Base-by-base conservation (phyloP, 2,888 invertebrate species). In the Erannis defoliaria region DNA sequence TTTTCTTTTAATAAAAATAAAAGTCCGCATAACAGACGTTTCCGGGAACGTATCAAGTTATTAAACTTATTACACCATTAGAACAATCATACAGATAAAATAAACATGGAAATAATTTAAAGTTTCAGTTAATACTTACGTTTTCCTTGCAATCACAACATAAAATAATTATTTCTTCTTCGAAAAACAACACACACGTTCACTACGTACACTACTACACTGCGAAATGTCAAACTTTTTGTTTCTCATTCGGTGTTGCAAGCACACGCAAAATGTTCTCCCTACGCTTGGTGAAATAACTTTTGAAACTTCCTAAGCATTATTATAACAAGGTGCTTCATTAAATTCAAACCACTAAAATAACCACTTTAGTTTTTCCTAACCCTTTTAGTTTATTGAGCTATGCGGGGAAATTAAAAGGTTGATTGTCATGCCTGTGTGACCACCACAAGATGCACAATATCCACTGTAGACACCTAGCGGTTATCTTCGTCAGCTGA, bases 91-190 rank as follows among this genome's bases (percentile, higher is more conserved):
- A 64, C 58, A 59, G 57, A 53, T 60, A 42, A 42, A 71, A 62
- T 63, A 42, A 64, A 64, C 53, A 51, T 61, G 62, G 54, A 68
- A 70, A 73, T 67, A 71, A 75, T 66, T 55, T 58, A 67, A 75
- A 68, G 75, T 89, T 88, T 88, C 80, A 75, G 78, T 89, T 78
- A 90, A 82, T 85, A 91, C 90, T 91, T 87, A 90, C 90, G 72
- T 70, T 79, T 82, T 82, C 70, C 77, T 78, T 76, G 73, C 71
- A 81, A 80, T 80, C 88, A 90, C 88, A 80, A 86, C 89, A 86
- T n/a, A n/a, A 90, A 88, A 88, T 89, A 90, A 80, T 84, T 82
- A 81, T 79, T 78, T 77, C 80, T 48, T 53, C 78, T 80, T 76
- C 68, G 66, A 72, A 76, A 77, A 84, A 86, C 77, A 76, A 83